phyloP scores from a whole-genome alignment of 2,797 vertebrate genomes.

The Amniataba percoides region DNA sequence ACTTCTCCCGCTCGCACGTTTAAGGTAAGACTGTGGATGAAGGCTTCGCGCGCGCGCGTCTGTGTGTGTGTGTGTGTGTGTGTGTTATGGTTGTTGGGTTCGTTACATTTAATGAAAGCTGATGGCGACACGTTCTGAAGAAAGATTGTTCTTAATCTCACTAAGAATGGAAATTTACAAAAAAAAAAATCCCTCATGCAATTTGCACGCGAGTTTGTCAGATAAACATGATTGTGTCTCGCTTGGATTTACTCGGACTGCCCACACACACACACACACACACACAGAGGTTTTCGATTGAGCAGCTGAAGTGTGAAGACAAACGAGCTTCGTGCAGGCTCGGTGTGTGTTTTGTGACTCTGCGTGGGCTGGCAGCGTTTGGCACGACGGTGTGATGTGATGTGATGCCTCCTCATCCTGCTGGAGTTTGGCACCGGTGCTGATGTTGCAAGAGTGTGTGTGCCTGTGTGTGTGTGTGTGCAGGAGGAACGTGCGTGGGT shows the following conservation, averaged over 20 bases:
- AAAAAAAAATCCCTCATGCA: background rate
- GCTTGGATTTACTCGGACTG: constrained; percentile 41
- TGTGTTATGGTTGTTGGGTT: too few relatives aligned
- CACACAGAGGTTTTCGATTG: constrained; percentile 8
- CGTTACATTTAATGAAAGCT: too few relatives aligned
- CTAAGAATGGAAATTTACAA: too few relatives aligned
- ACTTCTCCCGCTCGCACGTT: constrained; percentile 66
- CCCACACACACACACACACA: constrained; percentile 8
- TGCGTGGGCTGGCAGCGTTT: constrained; percentile 32
- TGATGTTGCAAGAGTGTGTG: constrained; percentile 60
- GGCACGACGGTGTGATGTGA: constrained; percentile 34
- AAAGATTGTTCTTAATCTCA: too few relatives aligned
- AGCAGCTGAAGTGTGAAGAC: constrained; percentile 45
- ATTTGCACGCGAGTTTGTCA: constrained; percentile 11
- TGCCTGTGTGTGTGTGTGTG: constrained; percentile 9
- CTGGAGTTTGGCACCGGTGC: constrained; percentile 47
- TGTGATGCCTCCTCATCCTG: constrained; percentile 3
- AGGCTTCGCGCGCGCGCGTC: too few relatives aligned
- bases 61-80: too few relatives aligned
- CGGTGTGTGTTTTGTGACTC: constrained; percentile 9
- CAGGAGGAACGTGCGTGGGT: background rate
- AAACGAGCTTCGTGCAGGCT: background rate
- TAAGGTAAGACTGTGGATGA: constrained; percentile 76
- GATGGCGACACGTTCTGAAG: too few relatives aligned
- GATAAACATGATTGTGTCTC: constrained; percentile 23